Evolutionary conservation across 2,113 vertebrate species (phyloP).

Genomic region (Muntiacus muntjak): DNA sequence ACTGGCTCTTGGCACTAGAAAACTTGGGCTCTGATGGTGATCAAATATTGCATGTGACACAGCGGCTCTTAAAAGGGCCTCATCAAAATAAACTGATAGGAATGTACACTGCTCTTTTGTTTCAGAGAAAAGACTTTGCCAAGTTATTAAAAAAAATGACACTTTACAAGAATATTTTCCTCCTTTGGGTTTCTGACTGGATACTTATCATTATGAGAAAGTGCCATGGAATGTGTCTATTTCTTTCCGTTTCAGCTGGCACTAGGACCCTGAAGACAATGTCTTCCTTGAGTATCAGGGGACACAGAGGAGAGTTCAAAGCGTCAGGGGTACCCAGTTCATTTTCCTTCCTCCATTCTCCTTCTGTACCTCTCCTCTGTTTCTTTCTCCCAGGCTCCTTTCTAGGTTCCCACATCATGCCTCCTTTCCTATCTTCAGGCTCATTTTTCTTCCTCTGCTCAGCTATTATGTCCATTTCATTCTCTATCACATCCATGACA

Average conservation of each 20-base stretch:
- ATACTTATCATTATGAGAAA: background rate
- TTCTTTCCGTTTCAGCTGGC: background rate
- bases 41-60: background rate
- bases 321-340: background rate
- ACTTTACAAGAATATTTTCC: background rate
- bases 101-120: constrained; percentile 33
- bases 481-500: background rate
- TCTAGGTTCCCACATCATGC: too few relatives aligned
- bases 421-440: background rate
- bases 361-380: too few relatives aligned
- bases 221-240: background rate
- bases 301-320: background rate
- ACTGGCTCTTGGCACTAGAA: constrained; percentile 6
- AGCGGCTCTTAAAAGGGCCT: background rate
- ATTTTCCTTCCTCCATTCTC: background rate
- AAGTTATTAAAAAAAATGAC: background rate
- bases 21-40: constrained; percentile 24
- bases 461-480: background rate
- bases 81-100: constrained; percentile 2
- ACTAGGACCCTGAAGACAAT: background rate
- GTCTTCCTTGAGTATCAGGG: background rate
- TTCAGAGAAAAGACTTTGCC: background rate
- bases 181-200: background rate
- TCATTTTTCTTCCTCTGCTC: background rate
- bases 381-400: background rate